These are phyloP conservation scores for Thelaira solivaga DNA, from an alignment of 2,888 invertebrate genomes.

Conservation along the genomic window DNA sequence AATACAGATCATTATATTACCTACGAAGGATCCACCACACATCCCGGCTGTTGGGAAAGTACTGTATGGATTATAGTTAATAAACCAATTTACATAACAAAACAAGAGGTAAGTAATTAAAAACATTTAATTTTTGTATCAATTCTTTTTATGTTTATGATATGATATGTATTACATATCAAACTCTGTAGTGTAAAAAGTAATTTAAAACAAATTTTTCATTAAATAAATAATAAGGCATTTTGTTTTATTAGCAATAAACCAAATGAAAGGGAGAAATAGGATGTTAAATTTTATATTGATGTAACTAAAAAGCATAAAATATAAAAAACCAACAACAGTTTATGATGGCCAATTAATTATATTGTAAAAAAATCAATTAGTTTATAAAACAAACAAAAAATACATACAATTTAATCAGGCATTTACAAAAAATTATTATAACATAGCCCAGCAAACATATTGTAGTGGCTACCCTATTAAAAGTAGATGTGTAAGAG, in stretches of 20 bases:
- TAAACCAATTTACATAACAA: slow-evolving; percentile 97
- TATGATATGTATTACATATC: too few species aligned
- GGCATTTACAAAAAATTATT: too few species aligned
- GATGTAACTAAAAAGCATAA: not conserved
- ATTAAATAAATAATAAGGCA: not conserved
- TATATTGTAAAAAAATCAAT: slow-evolving; percentile 41
- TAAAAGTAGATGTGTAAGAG: too few species aligned
- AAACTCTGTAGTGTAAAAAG: too few species aligned
- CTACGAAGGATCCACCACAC: slow-evolving; percentile 97
- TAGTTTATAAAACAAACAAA: slow-evolving; percentile 2
- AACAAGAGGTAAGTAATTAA: slow-evolving; percentile 86
- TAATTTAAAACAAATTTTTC: not conserved
- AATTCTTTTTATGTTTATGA: too few species aligned
- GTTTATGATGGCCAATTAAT: slow-evolving; percentile 27
- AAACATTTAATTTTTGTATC: too few species aligned
- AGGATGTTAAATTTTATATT: not conserved
- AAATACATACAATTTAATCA: not conserved
- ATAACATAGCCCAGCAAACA: too few species aligned
- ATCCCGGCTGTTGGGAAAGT: slow-evolving; percentile 99
- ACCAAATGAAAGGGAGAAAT: too few species aligned
- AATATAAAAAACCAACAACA: not conserved
- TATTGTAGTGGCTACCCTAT: too few species aligned
- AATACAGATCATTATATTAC: slow-evolving; percentile 97
- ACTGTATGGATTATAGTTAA: slow-evolving; percentile 99
- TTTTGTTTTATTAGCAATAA: too few species aligned